Base-by-base conservation (phyloP, 2,797 vertebrate species). In the Diceros bicornis region DNA sequence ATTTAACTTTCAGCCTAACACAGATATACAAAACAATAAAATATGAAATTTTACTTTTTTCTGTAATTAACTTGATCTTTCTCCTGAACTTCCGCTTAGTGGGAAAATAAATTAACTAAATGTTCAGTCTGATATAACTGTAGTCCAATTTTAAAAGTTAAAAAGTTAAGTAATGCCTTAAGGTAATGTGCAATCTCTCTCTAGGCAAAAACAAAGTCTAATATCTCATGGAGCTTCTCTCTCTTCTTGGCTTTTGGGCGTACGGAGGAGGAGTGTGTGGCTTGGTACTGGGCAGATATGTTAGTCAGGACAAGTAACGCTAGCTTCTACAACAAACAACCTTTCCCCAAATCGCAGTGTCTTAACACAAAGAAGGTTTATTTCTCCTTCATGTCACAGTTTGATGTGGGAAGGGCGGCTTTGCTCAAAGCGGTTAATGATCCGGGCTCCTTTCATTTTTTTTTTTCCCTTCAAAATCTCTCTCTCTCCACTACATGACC, bases 41-140 rank as follows among this genome's bases (percentile, higher is more conserved):
- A 94, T 81, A 55, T 34, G 68, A 92, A 74, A 77, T 93, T 89
- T 89, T 79, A 83, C 88, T 97, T 90, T 93, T 69, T 25, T 82
- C 85, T 91, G 1, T 96, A 96, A 97, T 86, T 95, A 90, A 95
- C 91, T 82, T 91, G 96, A 32, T 91, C 59, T 97, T 93, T 89
- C 85, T 92, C 68, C 72, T 81, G 52, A 97, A 90, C 13, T 61
- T 91, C 55, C 6, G 27, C 66, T 88, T 95, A 82, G 37, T 59
- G 37, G 4, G 34, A 69, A 81, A 92, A 85, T 88, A 94, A 90
- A 91, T 97, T 47, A 94, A 72, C 82, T 77, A 84, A 79, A 29
- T 90, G 66, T 92, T 50, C 37, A 23, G 50, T 94, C 50, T 66
- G 61, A 94, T 92, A 86, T 78, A 96, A 85, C 77, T 41, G 59